Evolutionary conservation across 1,140 invertebrate species (phyloP), one percentile per base, ranked within the genome.

Genomic region (Drosophila nikananu): DNA sequence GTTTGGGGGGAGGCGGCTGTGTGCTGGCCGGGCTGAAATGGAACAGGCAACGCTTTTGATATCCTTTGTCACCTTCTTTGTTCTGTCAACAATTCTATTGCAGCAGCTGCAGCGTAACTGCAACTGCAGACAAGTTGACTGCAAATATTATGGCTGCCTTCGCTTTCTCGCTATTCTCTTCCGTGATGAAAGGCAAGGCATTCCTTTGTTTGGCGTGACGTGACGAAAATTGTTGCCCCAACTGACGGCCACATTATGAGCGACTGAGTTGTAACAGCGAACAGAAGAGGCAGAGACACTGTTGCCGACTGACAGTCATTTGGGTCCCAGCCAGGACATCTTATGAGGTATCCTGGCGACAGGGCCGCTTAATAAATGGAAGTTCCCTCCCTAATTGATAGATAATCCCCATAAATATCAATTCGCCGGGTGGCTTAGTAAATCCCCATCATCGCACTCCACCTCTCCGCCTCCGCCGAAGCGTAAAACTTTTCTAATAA

Each of bases 401-500:
- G 58, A 77, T 58, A 84, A 77, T 80, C 59, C 52, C 30, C 49
- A 67, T 81, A 81, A 83, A 81, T 72, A 77, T 64, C 52, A 77
- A 81, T 63, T 51, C 32, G 15, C 44, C n/a, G 32, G 21, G 23
- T 25, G 48, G 23, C 48, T 12, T 25, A 41, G 37, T 59, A 55
- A 65, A 39, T 52, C 30, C 55, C 23, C 35, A 58, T 52, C 49
- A n/a, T 32, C 27, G 25, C 44, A 44, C 55, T 48, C 44, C 21
- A 37, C 32, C 48, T 61, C n/a, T n/a, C n/a, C n/a, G 13, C 65
- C 17, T 32, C n/a, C 44, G 23, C 15, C 37, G 46, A 62, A 59
- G 55, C 48, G 54, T 42, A 61, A 63, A 89, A 83, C 65, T 83
- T 89, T 82, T 86, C 63, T 60, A 72, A 86, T 82, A 86, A 82